Evolutionary conservation across 2,797 vertebrate genomes (phyloP).

Genomic region (Galaxias olidus): DNA sequence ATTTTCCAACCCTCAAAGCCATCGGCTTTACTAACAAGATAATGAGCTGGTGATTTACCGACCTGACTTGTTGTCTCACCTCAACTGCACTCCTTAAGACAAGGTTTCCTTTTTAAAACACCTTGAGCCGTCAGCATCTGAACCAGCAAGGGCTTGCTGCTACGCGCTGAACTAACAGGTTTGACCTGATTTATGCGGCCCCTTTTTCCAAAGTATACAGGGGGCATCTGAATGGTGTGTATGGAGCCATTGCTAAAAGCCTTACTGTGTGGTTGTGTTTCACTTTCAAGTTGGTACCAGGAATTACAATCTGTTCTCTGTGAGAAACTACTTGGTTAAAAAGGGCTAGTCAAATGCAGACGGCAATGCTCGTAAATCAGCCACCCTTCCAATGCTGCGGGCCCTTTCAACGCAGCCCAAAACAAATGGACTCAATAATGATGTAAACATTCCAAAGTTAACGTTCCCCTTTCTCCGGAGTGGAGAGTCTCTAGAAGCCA

Average conservation of each 20-base stretch:
- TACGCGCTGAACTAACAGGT: too few relatives aligned
- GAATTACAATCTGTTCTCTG: slow-evolving; percentile 61
- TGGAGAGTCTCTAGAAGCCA: slow-evolving; percentile 35
- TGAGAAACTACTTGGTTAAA: slow-evolving; percentile 58
- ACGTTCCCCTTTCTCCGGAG: slow-evolving; percentile 20
- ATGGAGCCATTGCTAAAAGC: neutral
- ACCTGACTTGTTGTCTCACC: slow-evolving; percentile 1
- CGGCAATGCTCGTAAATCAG: slow-evolving; percentile 69
- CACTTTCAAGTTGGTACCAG: slow-evolving; percentile 26
- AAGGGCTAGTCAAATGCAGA: slow-evolving; percentile 68
- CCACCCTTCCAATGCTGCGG: slow-evolving; percentile 51
- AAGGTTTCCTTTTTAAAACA: slow-evolving; percentile 13
- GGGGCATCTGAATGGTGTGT: slow-evolving; percentile 28
- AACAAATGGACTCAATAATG: slow-evolving; percentile 66
- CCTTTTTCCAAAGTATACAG: slow-evolving; percentile 20
- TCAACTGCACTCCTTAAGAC: neutral
- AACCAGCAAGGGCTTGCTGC: slow-evolving; percentile 3
- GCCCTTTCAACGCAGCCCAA: slow-evolving; percentile 45
- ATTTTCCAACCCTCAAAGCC: slow-evolving; percentile 9
- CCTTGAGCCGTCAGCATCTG: slow-evolving; percentile 1
- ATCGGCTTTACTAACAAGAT: slow-evolving; percentile 7
- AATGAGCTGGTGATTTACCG: slow-evolving; percentile 19
- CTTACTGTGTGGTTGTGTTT: neutral
- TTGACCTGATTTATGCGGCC: slow-evolving; percentile 7
- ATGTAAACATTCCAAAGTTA: slow-evolving; percentile 53